Conservation (phyloP, 2,888 invertebrate genomes). For the Lacanobia wlatinum region DNA sequence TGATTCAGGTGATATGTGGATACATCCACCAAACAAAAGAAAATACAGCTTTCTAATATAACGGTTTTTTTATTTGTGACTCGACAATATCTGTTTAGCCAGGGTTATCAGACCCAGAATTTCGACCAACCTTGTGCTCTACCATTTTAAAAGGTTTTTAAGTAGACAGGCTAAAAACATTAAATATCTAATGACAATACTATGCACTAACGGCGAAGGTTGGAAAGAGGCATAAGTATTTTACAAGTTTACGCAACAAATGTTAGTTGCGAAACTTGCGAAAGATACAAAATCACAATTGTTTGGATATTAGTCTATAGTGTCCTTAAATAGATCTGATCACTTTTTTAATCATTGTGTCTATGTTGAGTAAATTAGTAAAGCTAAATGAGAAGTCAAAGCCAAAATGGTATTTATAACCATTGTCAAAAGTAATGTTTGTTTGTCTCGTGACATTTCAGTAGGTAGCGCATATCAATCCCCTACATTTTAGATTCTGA, state of each 20-base stretch:
- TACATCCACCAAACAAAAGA: too few species aligned
- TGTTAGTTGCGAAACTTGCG: constrained; percentile 9
- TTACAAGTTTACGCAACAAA: background rate
- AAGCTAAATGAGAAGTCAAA: background rate
- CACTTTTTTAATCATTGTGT: background rate
- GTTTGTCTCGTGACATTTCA: background rate
- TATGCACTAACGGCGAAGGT: constrained; percentile 32
- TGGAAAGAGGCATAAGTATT: constrained; percentile 27
- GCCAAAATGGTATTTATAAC: too few species aligned
- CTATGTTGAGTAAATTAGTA: background rate
- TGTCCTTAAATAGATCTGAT: background rate
- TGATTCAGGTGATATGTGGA: too few species aligned
- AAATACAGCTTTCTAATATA: too few species aligned
- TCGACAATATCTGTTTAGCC: background rate
- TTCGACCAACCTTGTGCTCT: constrained; percentile 11
- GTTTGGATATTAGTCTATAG: too few species aligned
- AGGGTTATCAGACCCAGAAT: background rate
- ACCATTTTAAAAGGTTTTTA: constrained; percentile 18
- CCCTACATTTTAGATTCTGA: too few species aligned
- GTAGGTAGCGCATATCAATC: too few species aligned
- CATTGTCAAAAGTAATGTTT: too few species aligned
- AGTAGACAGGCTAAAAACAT: constrained; percentile 6
- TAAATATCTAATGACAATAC: background rate
- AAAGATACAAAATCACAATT: constrained; percentile 8
- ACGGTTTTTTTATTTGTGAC: too few species aligned